Evolutionary conservation across 2,797 vertebrate genomes (phyloP), one percentile per base, ranked within the genome.

Genomic region (Typhlichthys subterraneus): DNA sequence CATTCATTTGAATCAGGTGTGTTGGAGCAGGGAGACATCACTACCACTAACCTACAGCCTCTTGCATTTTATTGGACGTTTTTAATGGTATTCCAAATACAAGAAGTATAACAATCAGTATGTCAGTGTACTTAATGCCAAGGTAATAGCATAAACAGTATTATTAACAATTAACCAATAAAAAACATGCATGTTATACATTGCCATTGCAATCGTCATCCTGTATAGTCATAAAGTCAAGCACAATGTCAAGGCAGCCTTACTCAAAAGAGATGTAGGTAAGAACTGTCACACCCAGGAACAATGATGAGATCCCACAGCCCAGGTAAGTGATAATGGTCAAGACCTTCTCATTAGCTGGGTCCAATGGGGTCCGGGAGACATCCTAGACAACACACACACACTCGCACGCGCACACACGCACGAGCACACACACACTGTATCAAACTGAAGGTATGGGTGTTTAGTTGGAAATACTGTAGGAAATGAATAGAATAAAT

Each of bases 281-380:
- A 80, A 95, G 85, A 52, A 96, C 72, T 0, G 91, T 93, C 80
- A 96, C 48, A 53, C 93, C 95, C 83, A 97, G 77, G 85, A 97
- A 98, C 67, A 96, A 52, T 0, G 95, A 96, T 1, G 96, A 95
- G 9, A 94, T 77, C 55, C 95, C 96, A 84, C 95, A 98, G 48
- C 95, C 94, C 1, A 83, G 69, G n/a, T 95, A 94, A 13, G 92
- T 94, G 81, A 97, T 87, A 50, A 96, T 73, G 33, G 94, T 94
- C 78, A 98, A 89, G 74, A 92, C 82, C 52, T 54, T 73, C 53
- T 94, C 88, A n/a, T 95, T 83, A 3, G 58, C 57, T 4, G 56
- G 19, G 81, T 91, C 92, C 72, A 93, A 13, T 15, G 68, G 61
- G 60, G 83, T 87, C 67, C 89, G 87, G 70, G 94, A 91, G 52